A percentile compares a stretch with the other conserved stretches of the same genome.
These are phyloP conservation scores for Chaenocephalus aceratus DNA, from an alignment of 2,113 vertebrate species.

Conservation along the genomic window DNA sequence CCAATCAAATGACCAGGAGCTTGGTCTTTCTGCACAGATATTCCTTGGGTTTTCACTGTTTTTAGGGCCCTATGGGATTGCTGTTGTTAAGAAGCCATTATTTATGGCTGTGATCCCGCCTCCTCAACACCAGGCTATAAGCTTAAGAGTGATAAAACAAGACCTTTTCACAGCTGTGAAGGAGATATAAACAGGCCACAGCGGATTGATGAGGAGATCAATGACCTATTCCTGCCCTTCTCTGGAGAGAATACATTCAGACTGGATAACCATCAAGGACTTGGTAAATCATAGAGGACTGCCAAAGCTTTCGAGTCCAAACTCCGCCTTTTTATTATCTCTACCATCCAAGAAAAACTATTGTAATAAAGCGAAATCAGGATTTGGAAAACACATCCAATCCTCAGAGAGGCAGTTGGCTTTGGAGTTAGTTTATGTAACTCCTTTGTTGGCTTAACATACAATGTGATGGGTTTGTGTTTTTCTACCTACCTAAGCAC, in stretches of 20 bases:
- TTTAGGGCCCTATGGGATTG: slow-evolving; percentile 24
- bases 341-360: slow-evolving; percentile 17
- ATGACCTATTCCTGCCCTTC: slow-evolving; percentile 51
- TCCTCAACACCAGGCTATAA: slow-evolving; percentile 32
- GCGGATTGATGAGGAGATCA: slow-evolving; percentile 64
- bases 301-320: slow-evolving; percentile 19
- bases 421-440: slow-evolving; percentile 35
- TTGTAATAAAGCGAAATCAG: slow-evolving; percentile 25
- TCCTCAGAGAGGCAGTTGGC: not conserved
- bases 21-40: not conserved
- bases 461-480: slow-evolving; percentile 16
- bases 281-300: slow-evolving; percentile 27
- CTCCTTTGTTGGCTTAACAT: not conserved
- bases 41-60: not conserved
- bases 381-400: slow-evolving; percentile 26
- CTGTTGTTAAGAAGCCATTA: slow-evolving; percentile 43
- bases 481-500: not conserved
- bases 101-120: slow-evolving; percentile 41
- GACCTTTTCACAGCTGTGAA: not conserved
- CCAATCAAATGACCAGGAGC: not conserved
- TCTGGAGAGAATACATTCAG: slow-evolving; percentile 47
- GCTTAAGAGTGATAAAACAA: slow-evolving; percentile 35
- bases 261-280: slow-evolving; percentile 32
- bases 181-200: not conserved
- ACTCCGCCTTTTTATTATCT: not conserved